Evolutionary conservation across 2,888 invertebrate genomes (phyloP).

Genomic region (Cylindroiulus punctatus): DNA sequence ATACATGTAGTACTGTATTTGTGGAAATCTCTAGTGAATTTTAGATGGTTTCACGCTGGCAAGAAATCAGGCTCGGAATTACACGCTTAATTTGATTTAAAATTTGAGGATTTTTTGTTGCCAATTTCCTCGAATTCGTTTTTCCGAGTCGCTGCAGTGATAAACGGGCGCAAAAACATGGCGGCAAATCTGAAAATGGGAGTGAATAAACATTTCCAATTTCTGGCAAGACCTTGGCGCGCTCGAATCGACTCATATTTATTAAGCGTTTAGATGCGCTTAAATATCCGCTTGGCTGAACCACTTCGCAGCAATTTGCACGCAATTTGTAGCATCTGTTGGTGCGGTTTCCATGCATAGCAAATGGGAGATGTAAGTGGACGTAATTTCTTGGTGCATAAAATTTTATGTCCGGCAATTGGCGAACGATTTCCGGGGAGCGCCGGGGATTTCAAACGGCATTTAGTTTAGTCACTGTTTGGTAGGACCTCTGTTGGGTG

Average conservation of each 20-base stretch:
- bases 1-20: too few relatives aligned
- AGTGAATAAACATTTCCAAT: constrained; percentile 7
- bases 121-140: background rate
- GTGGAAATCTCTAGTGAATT: too few relatives aligned
- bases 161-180: background rate
- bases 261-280: constrained; percentile 34
- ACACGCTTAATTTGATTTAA: constrained; percentile 1
- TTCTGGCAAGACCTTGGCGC: background rate
- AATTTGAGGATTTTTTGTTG: background rate
- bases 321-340: constrained; percentile 42
- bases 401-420: constrained; percentile 32
- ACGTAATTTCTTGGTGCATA: constrained; percentile 39
- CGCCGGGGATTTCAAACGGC: background rate
- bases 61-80: background rate
- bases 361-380: constrained; percentile 38
- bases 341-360: constrained; percentile 34
- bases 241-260: constrained; percentile 7
- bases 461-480: background rate
- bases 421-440: constrained; percentile 40
- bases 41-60: background rate
- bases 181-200: background rate
- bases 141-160: background rate
- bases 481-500: background rate
- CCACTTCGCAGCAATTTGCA: constrained; percentile 38
- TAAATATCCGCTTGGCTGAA: constrained; percentile 38